Base-by-base conservation (phyloP, 2,797 vertebrate genomes). In the Artibeus lituratus region DNA sequence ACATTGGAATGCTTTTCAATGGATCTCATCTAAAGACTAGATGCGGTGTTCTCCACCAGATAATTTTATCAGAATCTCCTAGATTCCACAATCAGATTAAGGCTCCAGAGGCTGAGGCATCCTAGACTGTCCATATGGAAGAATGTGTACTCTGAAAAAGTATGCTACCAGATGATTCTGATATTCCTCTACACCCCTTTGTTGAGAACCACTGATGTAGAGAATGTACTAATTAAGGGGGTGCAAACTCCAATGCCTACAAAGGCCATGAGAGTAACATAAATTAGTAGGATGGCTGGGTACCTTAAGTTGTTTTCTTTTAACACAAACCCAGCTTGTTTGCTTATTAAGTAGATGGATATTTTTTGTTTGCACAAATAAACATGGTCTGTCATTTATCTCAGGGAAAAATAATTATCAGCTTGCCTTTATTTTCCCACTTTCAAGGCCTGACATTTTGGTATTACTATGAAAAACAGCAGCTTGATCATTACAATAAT, bases 221-320 rank as follows among this genome's bases (percentile, higher is more conserved):
- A 94, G 51, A 90, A 94, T 83, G 67, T 37, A 82, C 74, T 94
- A 87, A 95, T 88, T 78, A 4, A 81, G 35, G 42, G 49, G 7
- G 47, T 96, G 19, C 32, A 89, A 96, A 91, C 7, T 92, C 39
- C 74, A 94, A 35, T 0, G 11, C 22, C 39, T 69, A 39, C n/a
- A 6, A 19, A 10, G 42, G 32, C 26, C 70, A 15, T 22, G 53
- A 88, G 10, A 32, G 29, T 32, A 73, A 85, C 51, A 87, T 69
- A 59, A 81, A 53, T 76, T 78, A 80, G 47, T 44, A 89, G n/a
- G 53, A 85, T 44, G 53, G 29, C 15, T 82, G 62, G 32, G 14
- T 35, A 70, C 26, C 29, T 85, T 37, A 49, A 39, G 7, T 39
- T 32, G 15, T 85, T 19, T 94, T 91, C 70, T 90, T 78, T 90